These are phyloP conservation scores for Palythoa grandis DNA, from an alignment of 92 coral and sea anemone genomes.

Conservation along the genomic window DNA sequence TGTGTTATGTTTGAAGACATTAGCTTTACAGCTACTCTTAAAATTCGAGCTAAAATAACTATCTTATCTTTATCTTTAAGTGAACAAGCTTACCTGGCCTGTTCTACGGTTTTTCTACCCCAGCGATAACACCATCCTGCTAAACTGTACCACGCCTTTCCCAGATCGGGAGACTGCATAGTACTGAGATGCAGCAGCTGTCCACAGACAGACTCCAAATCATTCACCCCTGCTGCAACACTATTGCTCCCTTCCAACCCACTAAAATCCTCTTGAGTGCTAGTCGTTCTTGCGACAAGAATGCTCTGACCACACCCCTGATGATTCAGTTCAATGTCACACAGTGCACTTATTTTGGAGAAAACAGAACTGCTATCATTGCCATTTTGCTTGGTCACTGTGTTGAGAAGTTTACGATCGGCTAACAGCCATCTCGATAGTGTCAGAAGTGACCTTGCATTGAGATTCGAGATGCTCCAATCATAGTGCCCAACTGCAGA, in stretches of 20 bases:
- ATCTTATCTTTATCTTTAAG: not conserved
- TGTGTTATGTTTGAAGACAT: too few species aligned
- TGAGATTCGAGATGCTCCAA: conserved; percentile 59
- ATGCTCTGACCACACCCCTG: conserved; percentile 75
- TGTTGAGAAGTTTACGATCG: conserved; percentile 82
- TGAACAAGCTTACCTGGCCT: conserved; percentile 75
- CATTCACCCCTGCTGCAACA: conserved; percentile 83
- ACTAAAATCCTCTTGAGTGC: conserved; percentile 56
- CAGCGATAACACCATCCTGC: conserved; percentile 98
- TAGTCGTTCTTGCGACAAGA: conserved; percentile 55
- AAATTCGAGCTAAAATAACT: too few species aligned
- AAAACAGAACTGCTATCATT: conserved; percentile 65
- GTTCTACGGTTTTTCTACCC: conserved; percentile 98
- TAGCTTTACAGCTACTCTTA: too few species aligned
- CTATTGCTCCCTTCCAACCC: conserved; percentile 59
- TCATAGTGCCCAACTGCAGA: conserved; percentile 69
- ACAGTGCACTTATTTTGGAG: conserved; percentile 74
- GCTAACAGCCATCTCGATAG: conserved; percentile 86
- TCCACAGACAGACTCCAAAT: conserved; percentile 92
- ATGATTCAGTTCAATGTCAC: conserved; percentile 75
- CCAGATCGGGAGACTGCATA: conserved; percentile 88
- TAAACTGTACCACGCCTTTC: conserved; percentile 93
- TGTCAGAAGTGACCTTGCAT: conserved; percentile 83
- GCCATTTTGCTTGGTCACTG: conserved; percentile 74
- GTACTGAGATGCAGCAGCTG: conserved; percentile 83